Evolutionary conservation across 2,113 vertebrate genomes (phyloP).

Genomic region (Myxocyprinus asiaticus): DNA sequence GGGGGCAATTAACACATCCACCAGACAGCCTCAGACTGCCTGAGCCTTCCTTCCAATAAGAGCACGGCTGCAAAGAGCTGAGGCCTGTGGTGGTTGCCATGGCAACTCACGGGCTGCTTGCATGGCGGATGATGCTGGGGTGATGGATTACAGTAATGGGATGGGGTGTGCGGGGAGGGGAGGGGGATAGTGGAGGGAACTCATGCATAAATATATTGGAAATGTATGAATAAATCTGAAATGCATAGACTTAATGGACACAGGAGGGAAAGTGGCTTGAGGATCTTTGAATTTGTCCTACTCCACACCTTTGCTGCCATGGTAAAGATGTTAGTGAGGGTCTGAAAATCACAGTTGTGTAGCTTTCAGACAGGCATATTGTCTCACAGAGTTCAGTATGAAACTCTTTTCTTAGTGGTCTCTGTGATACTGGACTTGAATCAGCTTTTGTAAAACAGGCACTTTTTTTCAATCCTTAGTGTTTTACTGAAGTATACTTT

Average conservation of each 20-base stretch:
- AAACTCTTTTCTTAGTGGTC: neutral
- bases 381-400: neutral
- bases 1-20: constrained; percentile 84
- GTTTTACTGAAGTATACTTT: no score
- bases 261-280: neutral
- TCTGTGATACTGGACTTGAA: no score
- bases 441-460: neutral
- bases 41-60: constrained; percentile 76
- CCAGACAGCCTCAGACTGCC: constrained; percentile 76
- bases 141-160: constrained; percentile 83
- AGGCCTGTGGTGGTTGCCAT: constrained; percentile 83
- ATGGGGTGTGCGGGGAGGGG: constrained; percentile 57
- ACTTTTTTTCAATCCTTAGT: no score
- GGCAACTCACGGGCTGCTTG: constrained; percentile 81
- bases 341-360: no score
- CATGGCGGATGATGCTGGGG: constrained; percentile 79
- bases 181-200: constrained; percentile 31
- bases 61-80: constrained; percentile 71
- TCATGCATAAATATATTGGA: constrained; percentile 65
- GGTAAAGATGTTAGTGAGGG: neutral
- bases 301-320: constrained; percentile 6
- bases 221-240: constrained; percentile 64
- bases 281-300: constrained; percentile 3
- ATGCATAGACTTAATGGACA: constrained; percentile 52
- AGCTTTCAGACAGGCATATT: neutral